Base-by-base conservation (phyloP, 2,797 vertebrate species). In the Lepilemur septentrionalis region DNA sequence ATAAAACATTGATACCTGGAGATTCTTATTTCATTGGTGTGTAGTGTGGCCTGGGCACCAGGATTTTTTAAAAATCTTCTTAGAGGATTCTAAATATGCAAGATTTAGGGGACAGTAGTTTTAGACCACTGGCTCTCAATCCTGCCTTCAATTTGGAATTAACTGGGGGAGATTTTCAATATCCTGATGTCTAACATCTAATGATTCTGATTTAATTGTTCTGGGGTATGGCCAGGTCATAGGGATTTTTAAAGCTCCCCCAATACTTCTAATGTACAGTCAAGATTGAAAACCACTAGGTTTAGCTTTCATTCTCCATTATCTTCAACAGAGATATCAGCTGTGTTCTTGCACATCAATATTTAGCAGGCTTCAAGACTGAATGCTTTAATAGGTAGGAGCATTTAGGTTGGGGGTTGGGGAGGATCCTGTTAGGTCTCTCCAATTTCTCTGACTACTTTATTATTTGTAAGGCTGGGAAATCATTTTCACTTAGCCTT, bases 41-140 rank as follows among this genome's bases (percentile, higher is more conserved):
- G n/a, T 43, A 87, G 22, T n/a, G 2, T 81, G 48, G 13, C 22
- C 32, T 55, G 41, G 63, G 32, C 35, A 78, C 65, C 7, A 32
- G 79, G 70, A 63, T 22, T 73, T 89, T 59, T 5, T 55, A 23
- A 35, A 46, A 43, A 20, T 72, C 55, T 59, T 12, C 43, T 30
- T 9, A 8, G 7, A 67, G 25, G 35, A 22, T 67, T 88, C 52
- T 78, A 38, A 81, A 52, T 41, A 80, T 32, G 57, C 46, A 91
- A 70, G 81, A 82, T 88, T 88, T 81, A 41, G 81, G 84, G 28
- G 18, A 89, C 5, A 23, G 63, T 28, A 43, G 20, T 76, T 95
- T 76, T 38, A 96, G 50, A 55, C 63, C 70, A 80, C 70, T 92
- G 63, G 5, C n/a, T 89, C 61, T 94, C 81, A 79, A 94, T 11